A percentile compares a stretch with the other conserved stretches of the same genome.
phyloP scores from a whole-genome alignment of 2,888 invertebrate species.

The Heliconius erato region DNA sequence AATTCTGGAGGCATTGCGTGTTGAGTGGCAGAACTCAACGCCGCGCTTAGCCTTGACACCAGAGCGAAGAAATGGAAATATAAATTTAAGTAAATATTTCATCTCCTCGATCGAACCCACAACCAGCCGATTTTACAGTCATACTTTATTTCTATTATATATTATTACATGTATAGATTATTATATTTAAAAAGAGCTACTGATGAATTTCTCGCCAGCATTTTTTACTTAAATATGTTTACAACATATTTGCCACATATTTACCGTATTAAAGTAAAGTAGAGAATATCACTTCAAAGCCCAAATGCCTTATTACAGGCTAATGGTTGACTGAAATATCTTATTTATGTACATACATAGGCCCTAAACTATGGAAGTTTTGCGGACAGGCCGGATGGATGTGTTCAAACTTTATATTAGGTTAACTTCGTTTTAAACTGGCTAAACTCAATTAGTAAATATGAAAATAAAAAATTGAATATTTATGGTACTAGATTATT shows the following conservation, averaged over 20 bases:
- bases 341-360: not conserved
- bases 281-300: not conserved
- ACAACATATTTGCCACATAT: not conserved
- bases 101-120: too few species aligned
- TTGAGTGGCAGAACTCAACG: too few species aligned
- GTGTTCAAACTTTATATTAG: not conserved
- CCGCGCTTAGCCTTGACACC: too few species aligned
- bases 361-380: not conserved
- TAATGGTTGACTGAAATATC: not conserved
- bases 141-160: too few species aligned
- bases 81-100: too few species aligned
- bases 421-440: not conserved
- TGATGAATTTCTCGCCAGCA: too few species aligned
- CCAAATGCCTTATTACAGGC: not conserved
- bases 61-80: too few species aligned
- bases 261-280: not conserved
- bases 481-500: not conserved
- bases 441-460: not conserved
- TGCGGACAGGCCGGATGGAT: not conserved
- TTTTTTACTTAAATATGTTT: too few species aligned
- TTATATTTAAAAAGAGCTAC: too few species aligned
- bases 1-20: too few species aligned
- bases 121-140: too few species aligned
- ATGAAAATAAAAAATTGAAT: not conserved
- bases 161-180: too few species aligned